Evolutionary conservation across 2,113 vertebrate genomes (phyloP), one percentile per base, ranked within the genome.

Genomic region (Halcyon malimbica): DNA sequence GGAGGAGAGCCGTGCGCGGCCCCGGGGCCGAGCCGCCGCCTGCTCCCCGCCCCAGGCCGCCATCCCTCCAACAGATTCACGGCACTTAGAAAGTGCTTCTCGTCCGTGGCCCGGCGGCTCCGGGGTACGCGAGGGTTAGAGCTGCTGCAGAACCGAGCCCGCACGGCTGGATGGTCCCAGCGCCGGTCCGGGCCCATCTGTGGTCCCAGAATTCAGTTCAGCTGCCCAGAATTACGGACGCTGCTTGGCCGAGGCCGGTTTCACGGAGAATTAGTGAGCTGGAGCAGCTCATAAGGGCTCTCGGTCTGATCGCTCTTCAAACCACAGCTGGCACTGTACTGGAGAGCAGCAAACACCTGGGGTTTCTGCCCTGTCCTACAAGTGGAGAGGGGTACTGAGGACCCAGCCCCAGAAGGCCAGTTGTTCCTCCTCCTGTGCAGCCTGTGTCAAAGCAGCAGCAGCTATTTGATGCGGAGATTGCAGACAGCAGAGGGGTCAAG

Each of bases 161-260:
- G 5, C 37, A 2, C 26, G 13, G 16, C 20, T 6, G 16, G 4
- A n/a, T 16, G 26, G 3, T 25, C 19, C 35, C 29, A 5, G 56
- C 24, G 7, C 23, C 14, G 14, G 11, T 31, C 46, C 12, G 16
- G 42, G 28, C 20, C 9, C 65, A 26, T 19, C 37, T 2, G 21
- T 21, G 16, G 67, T 26, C 20, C 44, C 25, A 7, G 51, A 19
- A 41, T 11, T 9, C 60, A 19, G 60, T 10, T 48, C 54, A 11
- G 50, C 33, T 33, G 35, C 33, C 24, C 29, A 2, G 37, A 4
- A 16, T 11, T 28, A n/a, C 31, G 10, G 16, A 1, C 73, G 33
- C 3, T 2, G 14, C n/a, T 7, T 0, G 19, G 35, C 24, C 18
- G 16, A 54, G n/a, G 7, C 39, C 16, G 1, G 9, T 28, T 41